Evolutionary conservation across 2,888 invertebrate genomes (phyloP).

Genomic region (Brenthis daphne): DNA sequence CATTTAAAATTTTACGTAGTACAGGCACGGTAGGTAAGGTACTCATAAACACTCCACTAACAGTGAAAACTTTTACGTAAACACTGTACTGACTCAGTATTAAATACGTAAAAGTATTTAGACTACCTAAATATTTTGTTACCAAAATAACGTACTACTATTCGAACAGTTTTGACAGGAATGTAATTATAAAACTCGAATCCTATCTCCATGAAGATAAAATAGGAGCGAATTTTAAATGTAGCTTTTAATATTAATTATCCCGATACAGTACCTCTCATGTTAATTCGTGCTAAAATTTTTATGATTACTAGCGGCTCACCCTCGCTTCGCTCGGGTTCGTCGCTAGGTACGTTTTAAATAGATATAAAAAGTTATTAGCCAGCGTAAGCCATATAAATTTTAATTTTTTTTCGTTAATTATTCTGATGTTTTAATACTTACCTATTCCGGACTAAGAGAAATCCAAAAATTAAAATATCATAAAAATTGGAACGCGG

Average conservation of each 20-base stretch:
- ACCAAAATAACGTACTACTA: not conserved
- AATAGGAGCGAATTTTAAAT: not conserved
- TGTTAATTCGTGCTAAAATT: not conserved
- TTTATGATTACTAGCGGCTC: no score
- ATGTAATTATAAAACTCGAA: conserved; percentile 2
- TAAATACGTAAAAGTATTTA: no score
- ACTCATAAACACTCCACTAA: conserved; percentile 1
- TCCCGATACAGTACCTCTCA: not conserved
- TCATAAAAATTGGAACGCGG: no score
- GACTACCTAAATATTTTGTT: not conserved
- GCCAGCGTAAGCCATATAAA: no score
- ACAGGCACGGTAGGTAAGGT: not conserved
- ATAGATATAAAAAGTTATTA: no score
- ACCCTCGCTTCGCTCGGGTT: no score
- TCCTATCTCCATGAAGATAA: not conserved
- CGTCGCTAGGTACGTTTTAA: no score
- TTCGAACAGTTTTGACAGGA: not conserved
- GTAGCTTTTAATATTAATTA: conserved; percentile 8
- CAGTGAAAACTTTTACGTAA: not conserved
- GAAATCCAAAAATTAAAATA: no score
- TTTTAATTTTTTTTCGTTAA: no score
- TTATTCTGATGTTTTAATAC: no score
- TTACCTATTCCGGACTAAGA: no score
- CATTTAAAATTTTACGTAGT: not conserved
- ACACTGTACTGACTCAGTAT: conserved; percentile 1